phyloP scores from a whole-genome alignment of 2,113 vertebrate species.

The Sphyrna mokarran region DNA sequence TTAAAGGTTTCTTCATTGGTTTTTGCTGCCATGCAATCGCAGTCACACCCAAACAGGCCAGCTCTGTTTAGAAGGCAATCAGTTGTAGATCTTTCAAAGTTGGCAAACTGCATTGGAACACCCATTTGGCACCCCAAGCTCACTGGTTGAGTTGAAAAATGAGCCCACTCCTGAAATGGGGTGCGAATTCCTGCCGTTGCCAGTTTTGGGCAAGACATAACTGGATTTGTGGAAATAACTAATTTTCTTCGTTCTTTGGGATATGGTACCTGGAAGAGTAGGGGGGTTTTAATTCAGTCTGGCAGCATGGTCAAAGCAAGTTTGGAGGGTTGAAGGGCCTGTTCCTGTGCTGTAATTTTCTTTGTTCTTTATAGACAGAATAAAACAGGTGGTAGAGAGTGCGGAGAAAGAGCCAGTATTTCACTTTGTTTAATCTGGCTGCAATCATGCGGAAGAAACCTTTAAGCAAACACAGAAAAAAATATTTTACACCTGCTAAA shows the following conservation, averaged over 20 bases:
- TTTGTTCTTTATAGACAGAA: neutral
- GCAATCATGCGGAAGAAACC: neutral
- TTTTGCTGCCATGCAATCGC: too few species aligned
- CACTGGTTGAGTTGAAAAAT: neutral
- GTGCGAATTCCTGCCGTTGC: neutral
- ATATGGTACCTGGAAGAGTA: too few species aligned
- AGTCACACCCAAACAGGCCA: neutral
- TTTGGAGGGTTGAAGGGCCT: too few species aligned
- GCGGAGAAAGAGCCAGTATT: neutral
- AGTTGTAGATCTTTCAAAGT: neutral
- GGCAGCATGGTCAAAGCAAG: too few species aligned
- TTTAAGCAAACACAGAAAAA: neutral
- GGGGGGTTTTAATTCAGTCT: too few species aligned
- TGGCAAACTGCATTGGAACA: neutral
- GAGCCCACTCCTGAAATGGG: neutral
- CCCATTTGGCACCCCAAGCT: neutral
- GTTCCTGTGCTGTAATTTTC: too few species aligned
- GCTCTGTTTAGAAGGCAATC: neutral
- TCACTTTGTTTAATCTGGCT: neutral
- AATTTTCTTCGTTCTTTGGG: too few species aligned
- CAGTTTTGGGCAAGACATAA: neutral
- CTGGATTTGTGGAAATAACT: too few species aligned
- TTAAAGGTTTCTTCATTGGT: too few species aligned
- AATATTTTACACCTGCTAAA: neutral
- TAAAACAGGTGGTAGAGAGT: neutral